Conservation (phyloP, 2,113 vertebrate genomes). For the Holacanthus passer region DNA sequence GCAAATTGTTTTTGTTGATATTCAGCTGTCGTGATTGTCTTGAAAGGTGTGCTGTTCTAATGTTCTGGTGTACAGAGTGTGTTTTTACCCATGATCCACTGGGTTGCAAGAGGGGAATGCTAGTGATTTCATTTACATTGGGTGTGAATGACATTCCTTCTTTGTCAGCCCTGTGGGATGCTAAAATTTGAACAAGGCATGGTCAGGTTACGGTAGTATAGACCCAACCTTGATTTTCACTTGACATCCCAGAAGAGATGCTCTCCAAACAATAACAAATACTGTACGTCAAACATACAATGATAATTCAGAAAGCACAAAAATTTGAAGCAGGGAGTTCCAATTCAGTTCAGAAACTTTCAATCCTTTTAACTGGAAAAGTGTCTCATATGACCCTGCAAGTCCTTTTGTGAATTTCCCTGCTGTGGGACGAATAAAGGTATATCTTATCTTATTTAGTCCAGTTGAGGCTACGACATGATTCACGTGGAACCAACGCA, state of each 20-base stretch:
- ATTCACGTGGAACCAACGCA: not conserved
- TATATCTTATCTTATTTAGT: too few species aligned
- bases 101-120: slow-evolving; percentile 6
- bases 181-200: not conserved
- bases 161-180: not conserved
- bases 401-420: too few species aligned
- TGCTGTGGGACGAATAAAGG: too few species aligned
- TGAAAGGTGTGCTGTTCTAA: not conserved
- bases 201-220: not conserved
- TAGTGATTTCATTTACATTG: not conserved
- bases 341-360: slow-evolving; percentile 1
- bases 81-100: slow-evolving; percentile 16
- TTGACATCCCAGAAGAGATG: not conserved
- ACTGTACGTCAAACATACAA: not conserved
- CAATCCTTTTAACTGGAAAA: not conserved
- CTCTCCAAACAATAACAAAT: not conserved
- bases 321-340: not conserved
- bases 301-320: not conserved
- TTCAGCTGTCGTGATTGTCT: not conserved
- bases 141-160: not conserved
- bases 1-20: slow-evolving; percentile 2
- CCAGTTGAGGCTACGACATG: slow-evolving; percentile 1
- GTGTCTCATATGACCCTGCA: not conserved
- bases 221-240: slow-evolving; percentile 19
- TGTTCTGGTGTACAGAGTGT: not conserved